Percentiles rank a stretch among this genome's conserved stretches.
phyloP scores from a whole-genome alignment of 2,797 vertebrate species.

The Botia almorhae region DNA sequence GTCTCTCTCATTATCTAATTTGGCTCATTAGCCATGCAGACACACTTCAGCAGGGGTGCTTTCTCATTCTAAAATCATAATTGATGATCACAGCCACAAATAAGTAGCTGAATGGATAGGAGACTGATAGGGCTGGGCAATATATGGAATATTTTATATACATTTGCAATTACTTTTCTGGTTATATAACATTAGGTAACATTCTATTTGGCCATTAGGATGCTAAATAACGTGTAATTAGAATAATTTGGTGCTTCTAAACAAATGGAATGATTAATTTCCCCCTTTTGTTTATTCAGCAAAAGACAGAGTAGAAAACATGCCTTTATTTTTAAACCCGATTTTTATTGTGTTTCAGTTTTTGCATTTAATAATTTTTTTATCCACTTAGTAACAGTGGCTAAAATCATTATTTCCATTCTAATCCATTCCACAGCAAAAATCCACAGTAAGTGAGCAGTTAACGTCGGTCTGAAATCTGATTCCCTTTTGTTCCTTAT shows the following conservation, averaged over 20 bases:
- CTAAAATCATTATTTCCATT: no score
- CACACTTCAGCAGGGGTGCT: conserved; percentile 54
- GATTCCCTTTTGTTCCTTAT: conserved; percentile 52
- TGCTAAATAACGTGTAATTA: not conserved
- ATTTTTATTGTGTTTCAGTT: no score
- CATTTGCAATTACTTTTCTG: not conserved
- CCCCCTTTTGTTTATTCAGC: not conserved
- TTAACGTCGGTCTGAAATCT: conserved; percentile 49
- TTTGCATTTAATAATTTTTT: no score
- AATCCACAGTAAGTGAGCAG: conserved; percentile 17
- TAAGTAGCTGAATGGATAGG: conserved; percentile 46
- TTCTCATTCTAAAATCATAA: conserved; percentile 56
- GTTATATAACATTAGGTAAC: not conserved
- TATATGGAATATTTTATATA: not conserved
- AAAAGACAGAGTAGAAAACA: no score
- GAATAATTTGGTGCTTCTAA: not conserved
- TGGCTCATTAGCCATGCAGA: conserved; percentile 61
- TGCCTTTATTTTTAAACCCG: no score
- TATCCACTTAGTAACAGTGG: no score
- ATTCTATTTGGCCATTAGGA: not conserved
- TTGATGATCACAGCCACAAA: conserved; percentile 48
- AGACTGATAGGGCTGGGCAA: not conserved
- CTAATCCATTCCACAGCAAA: no score
- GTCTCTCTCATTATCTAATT: conserved; percentile 61
- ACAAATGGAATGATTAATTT: not conserved